Conservation (phyloP, 2,797 vertebrate species). For the Galago senegalensis region DNA sequence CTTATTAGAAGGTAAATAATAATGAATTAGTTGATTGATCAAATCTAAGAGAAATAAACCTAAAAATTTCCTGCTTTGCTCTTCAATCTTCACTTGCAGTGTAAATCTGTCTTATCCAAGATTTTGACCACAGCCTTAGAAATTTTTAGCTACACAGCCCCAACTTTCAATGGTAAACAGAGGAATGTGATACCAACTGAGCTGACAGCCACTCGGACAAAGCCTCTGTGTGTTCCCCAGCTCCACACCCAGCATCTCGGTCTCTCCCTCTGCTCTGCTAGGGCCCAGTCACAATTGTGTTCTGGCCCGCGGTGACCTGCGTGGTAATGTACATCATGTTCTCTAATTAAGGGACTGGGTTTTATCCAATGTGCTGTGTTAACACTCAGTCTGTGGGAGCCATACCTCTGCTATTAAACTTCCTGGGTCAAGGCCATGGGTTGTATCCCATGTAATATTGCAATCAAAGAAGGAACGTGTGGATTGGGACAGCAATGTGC, state of each 20-base stretch:
- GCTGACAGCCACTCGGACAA: conserved; percentile 62
- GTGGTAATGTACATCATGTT: conserved; percentile 24
- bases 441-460: not conserved
- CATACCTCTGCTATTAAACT: not conserved
- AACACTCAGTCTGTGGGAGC: not conserved
- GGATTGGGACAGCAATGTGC: not conserved
- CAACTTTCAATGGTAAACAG: conserved; percentile 32
- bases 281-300: conserved; percentile 71
- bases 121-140: not conserved
- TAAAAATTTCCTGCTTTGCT: not conserved
- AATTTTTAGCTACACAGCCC: not conserved
- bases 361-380: not conserved
- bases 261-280: not conserved
- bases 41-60: not conserved
- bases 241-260: not conserved
- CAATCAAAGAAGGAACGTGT: not conserved
- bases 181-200: not conserved
- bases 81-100: not conserved
- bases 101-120: not conserved
- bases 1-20: conserved; percentile 10
- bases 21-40: not conserved
- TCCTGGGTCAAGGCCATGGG: not conserved
- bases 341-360: not conserved
- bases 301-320: not conserved
- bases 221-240: conserved; percentile 66